These are phyloP conservation scores for Falco biarmicus DNA, from an alignment of 2,797 vertebrate species.

Conservation along the genomic window DNA sequence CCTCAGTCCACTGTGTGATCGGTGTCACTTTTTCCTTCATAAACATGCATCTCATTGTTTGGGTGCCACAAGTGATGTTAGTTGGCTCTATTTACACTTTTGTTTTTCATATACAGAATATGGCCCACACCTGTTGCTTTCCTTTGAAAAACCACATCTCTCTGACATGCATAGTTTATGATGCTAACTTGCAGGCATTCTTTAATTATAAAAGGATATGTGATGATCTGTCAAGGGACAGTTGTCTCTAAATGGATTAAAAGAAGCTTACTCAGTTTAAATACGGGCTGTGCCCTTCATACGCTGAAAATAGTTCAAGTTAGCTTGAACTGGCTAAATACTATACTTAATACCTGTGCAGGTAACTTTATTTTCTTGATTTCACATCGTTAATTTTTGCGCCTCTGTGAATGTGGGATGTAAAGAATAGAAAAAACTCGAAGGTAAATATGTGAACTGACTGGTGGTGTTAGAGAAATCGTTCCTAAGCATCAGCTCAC, in stretches of 20 bases:
- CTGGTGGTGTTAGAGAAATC: background rate
- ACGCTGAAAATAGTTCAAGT: conserved; percentile 1
- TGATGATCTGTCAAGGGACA: conserved; percentile 45
- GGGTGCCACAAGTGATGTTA: background rate
- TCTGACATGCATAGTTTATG: background rate
- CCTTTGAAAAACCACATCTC: conserved; percentile 15
- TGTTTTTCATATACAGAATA: background rate
- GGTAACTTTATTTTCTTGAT: background rate
- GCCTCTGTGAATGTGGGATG: background rate
- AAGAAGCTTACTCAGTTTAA: conserved; percentile 48
- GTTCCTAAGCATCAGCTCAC: background rate
- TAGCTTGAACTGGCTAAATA: background rate
- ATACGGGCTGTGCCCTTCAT: background rate
- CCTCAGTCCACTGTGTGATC: background rate
- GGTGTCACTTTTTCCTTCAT: background rate
- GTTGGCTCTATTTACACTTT: conserved; percentile 45
- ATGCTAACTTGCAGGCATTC: conserved; percentile 60
- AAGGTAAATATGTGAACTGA: background rate
- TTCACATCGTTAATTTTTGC: background rate
- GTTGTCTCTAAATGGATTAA: conserved; percentile 66
- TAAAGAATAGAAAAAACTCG: background rate
- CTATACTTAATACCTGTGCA: background rate
- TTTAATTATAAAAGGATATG: conserved; percentile 54
- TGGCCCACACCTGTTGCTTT: conserved; percentile 27
- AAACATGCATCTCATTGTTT: background rate